phyloP scores from a whole-genome alignment of 2,888 invertebrate species.

The Pseudococcus viburni region DNA sequence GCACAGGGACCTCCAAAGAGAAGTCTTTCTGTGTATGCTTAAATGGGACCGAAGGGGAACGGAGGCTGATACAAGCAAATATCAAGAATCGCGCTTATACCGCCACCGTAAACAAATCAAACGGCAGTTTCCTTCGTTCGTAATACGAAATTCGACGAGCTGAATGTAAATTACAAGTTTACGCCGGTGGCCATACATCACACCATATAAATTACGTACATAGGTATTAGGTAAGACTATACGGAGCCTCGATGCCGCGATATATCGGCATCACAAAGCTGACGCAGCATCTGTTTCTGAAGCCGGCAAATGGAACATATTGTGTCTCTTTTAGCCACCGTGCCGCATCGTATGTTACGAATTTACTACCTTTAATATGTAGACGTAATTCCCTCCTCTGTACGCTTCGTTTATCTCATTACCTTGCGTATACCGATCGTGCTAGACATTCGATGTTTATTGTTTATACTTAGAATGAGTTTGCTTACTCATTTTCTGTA shows the following conservation, averaged over 20 bases:
- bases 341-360: background rate
- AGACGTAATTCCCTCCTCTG: background rate
- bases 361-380: constrained; percentile 29
- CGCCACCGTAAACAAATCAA: background rate
- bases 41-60: background rate
- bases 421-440: background rate
- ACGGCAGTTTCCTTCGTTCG: constrained; percentile 1
- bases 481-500: background rate
- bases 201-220: constrained; percentile 50
- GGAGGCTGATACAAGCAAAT: background rate
- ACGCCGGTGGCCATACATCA: constrained; percentile 56
- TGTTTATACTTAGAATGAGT: too few relatives aligned
- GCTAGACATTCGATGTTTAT: background rate
- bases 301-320: constrained; percentile 21
- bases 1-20: background rate
- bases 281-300: constrained; percentile 39
- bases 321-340: background rate
- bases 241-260: background rate
- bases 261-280: background rate
- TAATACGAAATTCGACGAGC: constrained; percentile 39
- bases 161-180: constrained; percentile 61
- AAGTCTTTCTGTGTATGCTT: background rate
- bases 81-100: background rate
- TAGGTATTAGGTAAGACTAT: background rate
- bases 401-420: background rate